These are phyloP conservation scores for Cepphus grylle DNA, from an alignment of 2,113 vertebrate species.

Conservation along the genomic window DNA sequence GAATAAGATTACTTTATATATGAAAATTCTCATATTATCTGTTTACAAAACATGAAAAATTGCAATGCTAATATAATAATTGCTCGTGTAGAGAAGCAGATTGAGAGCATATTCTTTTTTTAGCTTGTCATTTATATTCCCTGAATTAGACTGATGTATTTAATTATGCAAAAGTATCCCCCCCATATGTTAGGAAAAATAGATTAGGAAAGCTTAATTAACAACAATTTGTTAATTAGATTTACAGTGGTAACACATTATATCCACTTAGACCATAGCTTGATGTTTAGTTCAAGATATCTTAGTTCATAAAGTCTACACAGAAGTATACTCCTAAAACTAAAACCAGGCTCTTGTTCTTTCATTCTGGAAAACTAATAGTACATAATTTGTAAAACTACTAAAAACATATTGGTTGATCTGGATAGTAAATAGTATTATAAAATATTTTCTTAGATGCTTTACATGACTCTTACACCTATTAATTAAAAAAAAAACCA, in stretches of 20 bases:
- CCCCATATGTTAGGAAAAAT: neutral
- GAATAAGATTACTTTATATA: neutral
- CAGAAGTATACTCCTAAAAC: neutral
- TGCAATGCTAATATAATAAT: conserved; percentile 44
- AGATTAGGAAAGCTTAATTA: conserved; percentile 41
- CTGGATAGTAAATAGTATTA: neutral
- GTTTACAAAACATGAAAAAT: conserved; percentile 13
- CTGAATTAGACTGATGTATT: conserved; percentile 7
- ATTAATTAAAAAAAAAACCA: neutral
- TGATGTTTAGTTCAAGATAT: neutral
- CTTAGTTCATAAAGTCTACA: neutral
- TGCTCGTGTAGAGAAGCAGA: neutral
- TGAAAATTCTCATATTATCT: neutral
- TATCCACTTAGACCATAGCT: neutral
- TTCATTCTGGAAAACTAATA: neutral
- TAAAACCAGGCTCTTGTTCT: neutral
- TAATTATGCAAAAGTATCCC: neutral
- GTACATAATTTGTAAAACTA: neutral
- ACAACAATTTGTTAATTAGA: conserved; percentile 14
- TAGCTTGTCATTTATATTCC: conserved; percentile 25
- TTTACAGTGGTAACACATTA: neutral
- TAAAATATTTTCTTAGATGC: neutral
- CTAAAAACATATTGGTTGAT: neutral
- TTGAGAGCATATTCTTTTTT: neutral
- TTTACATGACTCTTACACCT: neutral